phyloP scores from a whole-genome alignment of 2,888 invertebrate genomes.

The Tenthredo distinguenda region DNA sequence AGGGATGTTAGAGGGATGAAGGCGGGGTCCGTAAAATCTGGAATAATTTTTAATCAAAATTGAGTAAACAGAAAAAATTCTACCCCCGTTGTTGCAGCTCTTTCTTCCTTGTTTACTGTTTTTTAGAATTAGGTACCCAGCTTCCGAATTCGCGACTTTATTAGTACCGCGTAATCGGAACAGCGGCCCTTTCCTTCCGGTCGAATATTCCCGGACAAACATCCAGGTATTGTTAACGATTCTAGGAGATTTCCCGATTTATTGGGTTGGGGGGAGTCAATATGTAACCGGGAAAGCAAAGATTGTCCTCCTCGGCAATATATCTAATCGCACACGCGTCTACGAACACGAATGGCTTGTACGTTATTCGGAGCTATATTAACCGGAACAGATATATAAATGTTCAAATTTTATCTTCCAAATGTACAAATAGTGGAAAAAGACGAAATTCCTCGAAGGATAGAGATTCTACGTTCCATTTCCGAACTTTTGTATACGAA shows the following conservation, averaged over 20 bases:
- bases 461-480: not conserved
- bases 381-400: not conserved
- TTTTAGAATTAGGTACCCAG: not conserved
- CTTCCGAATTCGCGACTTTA: not conserved
- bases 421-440: not conserved
- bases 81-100: no score
- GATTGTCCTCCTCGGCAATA: slow-evolving; percentile 19
- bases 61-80: no score
- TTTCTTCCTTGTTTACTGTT: not conserved
- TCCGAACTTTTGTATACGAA: not conserved
- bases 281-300: slow-evolving; percentile 4
- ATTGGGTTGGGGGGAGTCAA: not conserved
- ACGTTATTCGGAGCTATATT: not conserved
- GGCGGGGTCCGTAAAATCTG: no score
- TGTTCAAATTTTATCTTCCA: not conserved
- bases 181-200: not conserved
- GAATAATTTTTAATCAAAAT: no score
- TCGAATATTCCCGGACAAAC: not conserved
- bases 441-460: not conserved
- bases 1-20: no score
- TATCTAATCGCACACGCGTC: slow-evolving; percentile 27
- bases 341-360: slow-evolving; percentile 19
- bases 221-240: not conserved
- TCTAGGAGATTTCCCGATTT: not conserved
- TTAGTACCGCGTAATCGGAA: not conserved